A percentile compares a stretch with the other conserved stretches of the same genome.
Evolutionary conservation across 2,797 vertebrate species (phyloP).

Genomic region (Pempheris klunzingeri): DNA sequence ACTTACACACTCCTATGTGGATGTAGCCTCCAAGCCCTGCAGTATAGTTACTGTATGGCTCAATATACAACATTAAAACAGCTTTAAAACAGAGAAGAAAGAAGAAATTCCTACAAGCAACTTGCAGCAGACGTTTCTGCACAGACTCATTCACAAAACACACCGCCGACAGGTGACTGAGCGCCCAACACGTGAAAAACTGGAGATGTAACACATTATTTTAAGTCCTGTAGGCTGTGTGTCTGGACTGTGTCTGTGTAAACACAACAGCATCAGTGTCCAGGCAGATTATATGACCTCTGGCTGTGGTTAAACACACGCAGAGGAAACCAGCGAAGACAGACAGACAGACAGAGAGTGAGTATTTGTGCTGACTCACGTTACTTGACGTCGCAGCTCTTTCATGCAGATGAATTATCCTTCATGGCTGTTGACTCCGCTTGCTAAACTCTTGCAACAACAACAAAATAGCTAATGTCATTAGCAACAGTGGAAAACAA

Average conservation of each 20-base stretch:
- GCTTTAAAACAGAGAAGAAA: not conserved
- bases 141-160: not conserved
- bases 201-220: not conserved
- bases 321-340: no score
- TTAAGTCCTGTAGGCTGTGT: not conserved
- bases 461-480: not conserved
- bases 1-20: not conserved
- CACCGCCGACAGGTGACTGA: not conserved
- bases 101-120: not conserved
- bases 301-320: no score
- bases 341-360: not conserved
- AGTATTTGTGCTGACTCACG: constrained; percentile 1
- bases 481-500: not conserved
- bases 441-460: not conserved
- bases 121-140: not conserved
- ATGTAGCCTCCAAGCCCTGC: not conserved
- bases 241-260: not conserved
- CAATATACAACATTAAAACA: not conserved
- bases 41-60: not conserved
- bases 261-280: not conserved
- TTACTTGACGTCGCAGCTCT: not conserved
- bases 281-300: not conserved
- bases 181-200: not conserved
- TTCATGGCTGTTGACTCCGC: no score
- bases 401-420: not conserved